Conservation (phyloP, 2,888 invertebrate species). For the Ceratothoa steindachneri region DNA sequence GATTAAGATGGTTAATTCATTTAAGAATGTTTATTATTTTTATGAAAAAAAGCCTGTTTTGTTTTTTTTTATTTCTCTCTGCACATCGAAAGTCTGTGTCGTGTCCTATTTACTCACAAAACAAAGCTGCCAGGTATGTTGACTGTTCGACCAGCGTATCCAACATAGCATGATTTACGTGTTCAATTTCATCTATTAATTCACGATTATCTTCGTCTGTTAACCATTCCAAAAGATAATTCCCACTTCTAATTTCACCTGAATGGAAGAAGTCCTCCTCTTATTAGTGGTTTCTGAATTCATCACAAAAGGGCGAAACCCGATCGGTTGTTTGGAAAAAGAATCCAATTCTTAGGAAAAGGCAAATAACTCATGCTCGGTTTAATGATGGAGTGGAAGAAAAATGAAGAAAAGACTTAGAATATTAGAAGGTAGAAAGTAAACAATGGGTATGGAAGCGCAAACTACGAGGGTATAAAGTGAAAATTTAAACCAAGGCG, state of each 20-base stretch:
- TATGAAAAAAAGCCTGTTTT: background rate
- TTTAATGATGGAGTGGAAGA: background rate
- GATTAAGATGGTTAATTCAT: too few relatives aligned
- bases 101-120: constrained; percentile 50
- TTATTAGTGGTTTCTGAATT: background rate
- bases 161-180: constrained; percentile 52
- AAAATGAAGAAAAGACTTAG: too few relatives aligned
- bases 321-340: too few relatives aligned
- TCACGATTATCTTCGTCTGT: constrained; percentile 52
- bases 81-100: background rate
- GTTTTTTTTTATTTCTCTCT: background rate
- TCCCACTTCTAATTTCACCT: constrained; percentile 51
- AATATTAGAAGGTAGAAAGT: too few relatives aligned
- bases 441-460: too few relatives aligned
- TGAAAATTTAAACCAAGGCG: too few relatives aligned
- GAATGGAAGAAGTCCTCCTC: constrained; percentile 17
- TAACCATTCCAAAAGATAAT: constrained; percentile 51
- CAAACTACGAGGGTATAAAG: too few relatives aligned
- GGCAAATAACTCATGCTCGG: background rate
- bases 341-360: too few relatives aligned
- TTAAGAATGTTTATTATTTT: background rate
- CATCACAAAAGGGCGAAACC: too few relatives aligned
- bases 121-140: constrained; percentile 52
- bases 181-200: constrained; percentile 52
- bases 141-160: constrained; percentile 51